These are phyloP conservation scores for Dufourea novaeangliae DNA, from an alignment of 1,140 invertebrate species.

Conservation along the genomic window DNA sequence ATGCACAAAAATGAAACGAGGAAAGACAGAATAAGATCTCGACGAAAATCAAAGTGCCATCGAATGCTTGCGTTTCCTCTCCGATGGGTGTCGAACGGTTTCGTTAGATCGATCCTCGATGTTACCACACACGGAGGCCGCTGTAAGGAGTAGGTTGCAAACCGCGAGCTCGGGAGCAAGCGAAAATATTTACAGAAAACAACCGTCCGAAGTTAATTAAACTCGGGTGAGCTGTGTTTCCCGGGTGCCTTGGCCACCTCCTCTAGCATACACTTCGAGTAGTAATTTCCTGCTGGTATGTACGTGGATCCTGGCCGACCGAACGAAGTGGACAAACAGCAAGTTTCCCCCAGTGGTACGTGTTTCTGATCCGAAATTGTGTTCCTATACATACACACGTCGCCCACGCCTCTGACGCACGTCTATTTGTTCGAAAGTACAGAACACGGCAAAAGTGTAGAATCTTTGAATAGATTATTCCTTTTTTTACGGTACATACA, in stretches of 20 bases:
- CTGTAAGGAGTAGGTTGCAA: constrained; percentile 54
- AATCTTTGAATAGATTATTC: neutral
- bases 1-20: too few relatives aligned
- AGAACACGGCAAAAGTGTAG: neutral
- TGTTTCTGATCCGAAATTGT: constrained; percentile 66
- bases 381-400: constrained; percentile 53
- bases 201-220: constrained; percentile 77
- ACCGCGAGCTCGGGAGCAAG: constrained; percentile 53
- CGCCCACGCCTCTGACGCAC: constrained; percentile 10
- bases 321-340: constrained; percentile 72
- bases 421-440: constrained; percentile 18
- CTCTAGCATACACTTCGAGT: constrained; percentile 67
- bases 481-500: neutral
- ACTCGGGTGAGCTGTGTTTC: constrained; percentile 69
- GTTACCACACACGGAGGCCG: constrained; percentile 26
- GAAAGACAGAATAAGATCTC: too few relatives aligned
- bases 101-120: constrained; percentile 31
- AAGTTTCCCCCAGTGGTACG: constrained; percentile 66
- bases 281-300: constrained; percentile 75
- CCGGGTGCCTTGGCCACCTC: constrained; percentile 58
- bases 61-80: too few relatives aligned
- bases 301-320: constrained; percentile 65
- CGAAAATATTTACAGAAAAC: constrained; percentile 78
- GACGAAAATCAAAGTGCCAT: too few relatives aligned
- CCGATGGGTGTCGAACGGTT: too few relatives aligned